Evolutionary conservation across 1,140 invertebrate species (phyloP).

Genomic region (Ceratoteleas bidentatus): DNA sequence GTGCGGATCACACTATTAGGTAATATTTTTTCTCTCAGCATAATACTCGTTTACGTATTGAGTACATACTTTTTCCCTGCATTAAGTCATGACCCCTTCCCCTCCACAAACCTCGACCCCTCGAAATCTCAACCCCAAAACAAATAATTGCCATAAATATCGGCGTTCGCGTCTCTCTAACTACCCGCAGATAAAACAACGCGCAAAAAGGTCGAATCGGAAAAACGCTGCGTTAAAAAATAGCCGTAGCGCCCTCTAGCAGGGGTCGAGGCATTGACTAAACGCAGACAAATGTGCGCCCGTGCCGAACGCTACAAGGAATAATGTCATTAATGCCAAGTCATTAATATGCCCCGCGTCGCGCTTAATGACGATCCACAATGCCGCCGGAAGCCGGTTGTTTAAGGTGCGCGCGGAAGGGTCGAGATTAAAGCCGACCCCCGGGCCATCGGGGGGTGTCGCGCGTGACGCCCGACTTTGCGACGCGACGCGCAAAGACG

Average conservation of each 20-base stretch:
- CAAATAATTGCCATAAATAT: conserved; percentile 50
- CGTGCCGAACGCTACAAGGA: conserved; percentile 50
- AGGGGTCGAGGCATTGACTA: conserved; percentile 55
- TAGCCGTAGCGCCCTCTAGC: conserved; percentile 34
- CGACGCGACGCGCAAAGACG: conserved; percentile 22
- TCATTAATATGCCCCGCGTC: conserved; percentile 64
- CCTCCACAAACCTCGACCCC: too few relatives aligned
- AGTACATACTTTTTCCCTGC: too few relatives aligned
- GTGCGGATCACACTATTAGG: too few relatives aligned
- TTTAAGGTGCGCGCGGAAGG: conserved; percentile 61
- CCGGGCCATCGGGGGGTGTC: conserved; percentile 42
- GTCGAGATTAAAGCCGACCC: conserved; percentile 67
- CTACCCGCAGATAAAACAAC: conserved; percentile 42
- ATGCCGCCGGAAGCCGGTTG: conserved; percentile 60
- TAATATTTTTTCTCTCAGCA: too few relatives aligned
- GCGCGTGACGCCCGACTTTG: conserved; percentile 37
- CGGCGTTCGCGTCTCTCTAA: conserved; percentile 29
- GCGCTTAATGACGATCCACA: conserved; percentile 67
- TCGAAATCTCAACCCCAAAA: too few relatives aligned
- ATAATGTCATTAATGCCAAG: conserved; percentile 69
- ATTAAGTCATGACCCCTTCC: too few relatives aligned
- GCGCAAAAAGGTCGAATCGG: conserved; percentile 32
- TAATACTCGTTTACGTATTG: too few relatives aligned
- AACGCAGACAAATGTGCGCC: conserved; percentile 61
- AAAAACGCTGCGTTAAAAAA: conserved; percentile 34